Base-by-base conservation (phyloP, 2,113 vertebrate species). In the Cisticola juncidis region DNA sequence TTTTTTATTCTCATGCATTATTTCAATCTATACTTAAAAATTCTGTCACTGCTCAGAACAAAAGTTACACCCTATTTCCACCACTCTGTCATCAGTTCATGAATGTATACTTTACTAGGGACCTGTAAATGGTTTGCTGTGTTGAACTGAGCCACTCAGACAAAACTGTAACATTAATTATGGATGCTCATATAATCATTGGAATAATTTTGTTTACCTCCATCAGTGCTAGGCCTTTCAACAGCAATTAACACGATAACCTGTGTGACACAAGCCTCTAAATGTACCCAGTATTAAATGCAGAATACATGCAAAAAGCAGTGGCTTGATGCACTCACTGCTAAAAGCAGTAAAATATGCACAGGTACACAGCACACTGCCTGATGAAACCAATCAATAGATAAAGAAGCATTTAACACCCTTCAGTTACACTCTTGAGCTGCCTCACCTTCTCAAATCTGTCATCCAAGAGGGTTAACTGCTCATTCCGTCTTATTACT, bases 401-500 rank as follows among this genome's bases (percentile, higher is more conserved):
- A 29, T 9, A 60, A 81, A 85, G 28, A n/a, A 68, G 44, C 35
- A 45, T 56, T 86, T 51, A 38, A 45, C 22, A 70, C 3, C 9
- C 22, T 70, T 53, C 72, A 71, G 85, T 33, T 31, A 50, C 4
- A 33, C 28, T 53, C 42, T 10, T 54, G 44, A 86, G 53, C 44
- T 72, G 38, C 42, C 87, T 93, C 31, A 99, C 99, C 99, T 99
- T 99, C 90, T 99, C 99, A 90, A 99, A 99, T 60, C 99, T 98
- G 94, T 99, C 99, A 86, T 99, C 99, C 78, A 99, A 98, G 22
- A 99, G 97, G 2, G 98, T 98, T 90, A 99, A 98, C 95, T 99
- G 99, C 57, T 99, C 98, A 81, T 99, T 99, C 86, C 99, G 98
- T 92, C 98, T 98, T 97, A 99, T 99, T 76, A 99, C 98, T 0